Base-by-base conservation (phyloP, 2,113 vertebrate species). In the Ptyas mucosa region DNA sequence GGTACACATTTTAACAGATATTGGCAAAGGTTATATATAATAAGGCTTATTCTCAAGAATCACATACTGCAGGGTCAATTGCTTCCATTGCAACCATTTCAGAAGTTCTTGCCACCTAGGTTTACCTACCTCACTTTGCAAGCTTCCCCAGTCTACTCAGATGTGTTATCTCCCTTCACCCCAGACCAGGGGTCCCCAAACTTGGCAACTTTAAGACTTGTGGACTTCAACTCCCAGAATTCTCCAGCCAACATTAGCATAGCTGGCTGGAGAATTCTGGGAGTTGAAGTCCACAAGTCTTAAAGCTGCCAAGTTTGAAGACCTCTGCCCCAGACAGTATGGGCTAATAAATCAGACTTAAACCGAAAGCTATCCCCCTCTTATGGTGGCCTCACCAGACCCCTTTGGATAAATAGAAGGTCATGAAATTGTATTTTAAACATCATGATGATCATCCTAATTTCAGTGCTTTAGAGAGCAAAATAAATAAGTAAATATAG, bases 381-480 rank as follows among this genome's bases (percentile, higher is more conserved):
- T 54, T 53, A 81, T 91, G 69, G 3, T n/a, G 43, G 11, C 6
- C 51, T 85, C 21, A 81, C 46, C 90, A 85, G 29, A 49, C 23
- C 75, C 75, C 34, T 64, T 64, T 90, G 29, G 49, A 29, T 3
- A 69, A 61, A 90, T 9, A 51, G 88, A 34, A 55, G 89, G 58
- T 4, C 46, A 90, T 20, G 4, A 29, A 64, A 29, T n/a, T 49
- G 89, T 29, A 43, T 23, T 57, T 24, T 85, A 91, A 39, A 85
- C 12, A 49, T 29, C 58, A 91, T 15, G 46, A 87, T 29, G 89
- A 95, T 89, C 93, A 94, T 89, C 95, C 92, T 57, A 49, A 92
- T 89, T 85, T 53, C 91, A 92, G 39, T 52, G 53, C 75, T 89
- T 89, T 43, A 18, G 64, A 85, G 46, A 10, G 55, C 26, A 91